Evolutionary conservation across 2,888 invertebrate genomes (phyloP).

Genomic region (Tiliacea citrago): DNA sequence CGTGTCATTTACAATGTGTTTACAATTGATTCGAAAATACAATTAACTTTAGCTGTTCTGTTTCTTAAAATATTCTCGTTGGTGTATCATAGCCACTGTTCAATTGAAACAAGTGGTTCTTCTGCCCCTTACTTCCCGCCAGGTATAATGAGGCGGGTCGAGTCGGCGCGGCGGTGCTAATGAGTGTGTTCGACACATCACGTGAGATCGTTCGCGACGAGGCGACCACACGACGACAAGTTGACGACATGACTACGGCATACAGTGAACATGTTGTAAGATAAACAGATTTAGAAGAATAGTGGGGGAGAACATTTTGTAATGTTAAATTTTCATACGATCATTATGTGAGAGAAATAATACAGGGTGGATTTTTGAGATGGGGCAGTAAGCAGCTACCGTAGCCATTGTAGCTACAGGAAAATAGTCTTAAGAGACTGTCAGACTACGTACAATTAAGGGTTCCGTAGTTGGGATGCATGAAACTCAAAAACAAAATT

Average conservation of each 20-base stretch:
- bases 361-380: too few species aligned
- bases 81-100: not conserved
- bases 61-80: not conserved
- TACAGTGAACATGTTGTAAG: not conserved
- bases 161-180: constrained; percentile 20
- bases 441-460: too few species aligned
- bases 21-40: not conserved
- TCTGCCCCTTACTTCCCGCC: not conserved
- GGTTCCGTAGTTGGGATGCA: too few species aligned
- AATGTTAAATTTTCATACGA: not conserved
- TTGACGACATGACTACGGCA: not conserved
- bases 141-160: too few species aligned
- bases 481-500: too few species aligned
- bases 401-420: too few species aligned
- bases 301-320: not conserved
- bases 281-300: not conserved
- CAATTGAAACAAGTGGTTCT: not conserved
- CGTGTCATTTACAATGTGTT: not conserved
- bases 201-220: constrained; percentile 6
- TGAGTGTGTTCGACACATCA: constrained; percentile 41
- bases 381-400: too few species aligned
- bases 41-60: not conserved
- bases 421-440: too few species aligned
- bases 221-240: not conserved
- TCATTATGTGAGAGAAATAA: not conserved